Base-by-base conservation (phyloP, 2,888 invertebrate species). In the Limnephilus rhombicus region DNA sequence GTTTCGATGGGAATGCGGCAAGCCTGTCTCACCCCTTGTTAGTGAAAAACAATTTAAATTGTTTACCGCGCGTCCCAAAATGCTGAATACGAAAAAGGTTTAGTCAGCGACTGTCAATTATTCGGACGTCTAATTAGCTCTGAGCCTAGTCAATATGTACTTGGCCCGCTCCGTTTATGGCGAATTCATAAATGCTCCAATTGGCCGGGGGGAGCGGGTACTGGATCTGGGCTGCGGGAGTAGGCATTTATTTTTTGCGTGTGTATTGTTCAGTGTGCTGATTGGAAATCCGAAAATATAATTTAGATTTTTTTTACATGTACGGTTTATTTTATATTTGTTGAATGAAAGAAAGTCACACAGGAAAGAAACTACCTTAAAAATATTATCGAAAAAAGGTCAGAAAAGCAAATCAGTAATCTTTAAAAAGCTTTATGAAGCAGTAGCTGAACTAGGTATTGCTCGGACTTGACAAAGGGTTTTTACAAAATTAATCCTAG, bases 61-160 rank as follows among this genome's bases (percentile, higher is more conserved):
- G 91, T 91, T 91, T 91, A 91, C 91, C 37, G 80, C 80, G 41
- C 81, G 82, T 88, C 49, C 81, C 83, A 34, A 82, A 86, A 89
- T 91, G 41, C 88, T 53, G 49, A 91, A 88, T 88, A 89, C 91
- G 81, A 89, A 89, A 85, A 37, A 85, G 85, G 91, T 34, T 68
- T 85, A 80, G 34, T 37, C 86, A 34, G 37, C 85, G 85, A 53
- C 85, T 80, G 91, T 91, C 91, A 85, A 91, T 91, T 91, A 91
- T 86, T 85, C 85, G 80, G 86, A 91, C 87, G 82, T 91, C 85
- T 91, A 91, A 91, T 91, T 91, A 91, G 91, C 86, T 80, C 53
- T 90, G 31, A 85, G 24, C 85, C 34, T 31, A 85, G 85, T 85
- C 45, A 85, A 85, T 85, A 85, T 41, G 34, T 82, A 82, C 68